Percentiles rank a stretch among this genome's conserved stretches.
These are phyloP conservation scores for Dione vanillae DNA, from an alignment of 2,888 invertebrate species.

Conservation along the genomic window DNA sequence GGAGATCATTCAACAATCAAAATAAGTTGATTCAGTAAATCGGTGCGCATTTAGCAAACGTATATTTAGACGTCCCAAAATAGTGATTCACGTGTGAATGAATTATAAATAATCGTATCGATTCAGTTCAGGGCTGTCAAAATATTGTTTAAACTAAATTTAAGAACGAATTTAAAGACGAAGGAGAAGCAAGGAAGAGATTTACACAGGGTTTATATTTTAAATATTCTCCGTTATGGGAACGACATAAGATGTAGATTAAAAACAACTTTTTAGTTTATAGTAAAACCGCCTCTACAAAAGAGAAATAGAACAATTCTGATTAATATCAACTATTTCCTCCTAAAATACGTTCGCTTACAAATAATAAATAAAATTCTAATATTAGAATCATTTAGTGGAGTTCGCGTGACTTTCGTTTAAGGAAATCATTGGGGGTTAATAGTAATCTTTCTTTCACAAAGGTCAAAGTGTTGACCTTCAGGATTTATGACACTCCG, in stretches of 20 bases:
- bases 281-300: too few species aligned
- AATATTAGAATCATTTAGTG: slow-evolving; percentile 36
- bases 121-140: slow-evolving; percentile 10
- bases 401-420: slow-evolving; percentile 42
- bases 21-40: slow-evolving; percentile 5
- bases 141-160: not conserved
- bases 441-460: slow-evolving; percentile 34
- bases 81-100: slow-evolving; percentile 35
- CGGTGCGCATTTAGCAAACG: slow-evolving; percentile 11
- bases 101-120: slow-evolving; percentile 27
- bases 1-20: slow-evolving; percentile 18
- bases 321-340: not conserved
- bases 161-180: too few species aligned
- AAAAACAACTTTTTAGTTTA: too few species aligned
- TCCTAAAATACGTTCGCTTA: not conserved
- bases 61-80: slow-evolving; percentile 39
- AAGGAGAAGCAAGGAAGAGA: too few species aligned
- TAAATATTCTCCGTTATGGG: too few species aligned
- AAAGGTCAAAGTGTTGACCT: slow-evolving; percentile 29
- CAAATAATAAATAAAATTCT: slow-evolving; percentile 6
- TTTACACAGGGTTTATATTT: too few species aligned
- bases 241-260: too few species aligned
- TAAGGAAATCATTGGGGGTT: slow-evolving; percentile 41
- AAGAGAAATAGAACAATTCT: not conserved
- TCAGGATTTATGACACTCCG: not conserved